A percentile compares a stretch with the other conserved stretches of the same genome.
phyloP scores from a whole-genome alignment of 1,140 invertebrate species.

The Frieseomelitta varia region DNA sequence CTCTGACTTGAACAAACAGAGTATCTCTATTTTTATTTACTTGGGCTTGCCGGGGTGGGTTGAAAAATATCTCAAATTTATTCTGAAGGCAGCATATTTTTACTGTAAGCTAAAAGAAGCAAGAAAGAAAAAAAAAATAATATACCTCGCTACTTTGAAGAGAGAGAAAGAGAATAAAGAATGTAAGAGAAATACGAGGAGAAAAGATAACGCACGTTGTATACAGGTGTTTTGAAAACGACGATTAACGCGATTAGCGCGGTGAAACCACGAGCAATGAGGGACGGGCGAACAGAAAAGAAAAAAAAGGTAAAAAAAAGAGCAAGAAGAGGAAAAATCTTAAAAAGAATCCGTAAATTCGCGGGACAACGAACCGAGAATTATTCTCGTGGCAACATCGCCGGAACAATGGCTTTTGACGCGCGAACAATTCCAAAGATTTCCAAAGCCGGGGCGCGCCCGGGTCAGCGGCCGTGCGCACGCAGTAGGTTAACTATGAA shows the following conservation, averaged over 20 bases:
- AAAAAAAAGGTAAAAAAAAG: neutral
- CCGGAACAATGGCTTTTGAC: slow-evolving; percentile 58
- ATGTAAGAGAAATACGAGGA: neutral
- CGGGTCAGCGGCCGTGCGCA: slow-evolving; percentile 51
- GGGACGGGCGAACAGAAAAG: neutral
- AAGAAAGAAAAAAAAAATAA: neutral
- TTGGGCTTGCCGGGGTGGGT: too few relatives aligned
- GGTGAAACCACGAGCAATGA: neutral
- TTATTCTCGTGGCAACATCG: slow-evolving; percentile 36
- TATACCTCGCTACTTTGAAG: neutral
- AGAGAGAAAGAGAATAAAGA: too few relatives aligned
- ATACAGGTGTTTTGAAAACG: neutral
- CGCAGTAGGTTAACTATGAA: slow-evolving; percentile 69
- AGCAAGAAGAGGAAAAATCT: neutral
- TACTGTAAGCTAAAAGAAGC: neutral
- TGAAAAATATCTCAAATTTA: too few relatives aligned
- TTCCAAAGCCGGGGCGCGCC: slow-evolving; percentile 41
- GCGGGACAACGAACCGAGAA: slow-evolving; percentile 18
- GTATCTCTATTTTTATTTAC: too few relatives aligned
- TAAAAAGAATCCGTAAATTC: slow-evolving; percentile 17
- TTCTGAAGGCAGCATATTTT: too few relatives aligned
- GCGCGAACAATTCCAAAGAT: slow-evolving; percentile 69
- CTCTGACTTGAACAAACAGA: too few relatives aligned
- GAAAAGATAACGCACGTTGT: neutral
- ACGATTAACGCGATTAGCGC: neutral